phyloP scores from a whole-genome alignment of 2,888 invertebrate species.

The Conistra vaccinii region DNA sequence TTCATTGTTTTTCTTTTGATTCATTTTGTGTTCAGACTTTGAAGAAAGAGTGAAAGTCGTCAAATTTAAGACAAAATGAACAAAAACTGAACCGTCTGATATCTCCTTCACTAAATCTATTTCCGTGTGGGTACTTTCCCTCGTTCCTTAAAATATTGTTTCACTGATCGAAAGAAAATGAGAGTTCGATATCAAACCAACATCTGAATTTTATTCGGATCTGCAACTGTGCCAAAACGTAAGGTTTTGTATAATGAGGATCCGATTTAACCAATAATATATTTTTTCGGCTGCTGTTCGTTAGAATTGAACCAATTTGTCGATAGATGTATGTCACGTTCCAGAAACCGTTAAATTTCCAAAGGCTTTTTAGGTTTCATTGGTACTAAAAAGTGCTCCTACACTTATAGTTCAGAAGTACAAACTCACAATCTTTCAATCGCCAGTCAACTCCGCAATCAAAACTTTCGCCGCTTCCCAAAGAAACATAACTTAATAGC shows the following conservation, averaged over 20 bases:
- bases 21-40: neutral
- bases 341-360: neutral
- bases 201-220: conserved; percentile 29
- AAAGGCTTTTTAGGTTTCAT: neutral
- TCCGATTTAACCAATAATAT: neutral
- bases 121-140: neutral
- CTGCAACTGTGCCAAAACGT: conserved; percentile 17
- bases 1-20: no score
- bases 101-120: neutral
- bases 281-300: neutral
- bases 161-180: conserved; percentile 47
- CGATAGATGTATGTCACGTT: neutral
- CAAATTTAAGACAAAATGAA: neutral
- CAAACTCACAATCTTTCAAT: conserved; percentile 40
- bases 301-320: conserved; percentile 25
- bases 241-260: conserved; percentile 29
- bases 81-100: neutral
- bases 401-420: neutral
- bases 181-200: conserved; percentile 33
- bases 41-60: neutral
- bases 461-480: conserved; percentile 22
- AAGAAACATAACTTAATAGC: conserved; percentile 30
- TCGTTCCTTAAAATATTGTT: conserved; percentile 23
- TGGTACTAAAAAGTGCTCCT: neutral
- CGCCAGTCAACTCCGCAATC: conserved; percentile 31